Evolutionary conservation across 2,113 vertebrate genomes (phyloP), one percentile per base, ranked within the genome.

Genomic region (Tupaia tana): DNA sequence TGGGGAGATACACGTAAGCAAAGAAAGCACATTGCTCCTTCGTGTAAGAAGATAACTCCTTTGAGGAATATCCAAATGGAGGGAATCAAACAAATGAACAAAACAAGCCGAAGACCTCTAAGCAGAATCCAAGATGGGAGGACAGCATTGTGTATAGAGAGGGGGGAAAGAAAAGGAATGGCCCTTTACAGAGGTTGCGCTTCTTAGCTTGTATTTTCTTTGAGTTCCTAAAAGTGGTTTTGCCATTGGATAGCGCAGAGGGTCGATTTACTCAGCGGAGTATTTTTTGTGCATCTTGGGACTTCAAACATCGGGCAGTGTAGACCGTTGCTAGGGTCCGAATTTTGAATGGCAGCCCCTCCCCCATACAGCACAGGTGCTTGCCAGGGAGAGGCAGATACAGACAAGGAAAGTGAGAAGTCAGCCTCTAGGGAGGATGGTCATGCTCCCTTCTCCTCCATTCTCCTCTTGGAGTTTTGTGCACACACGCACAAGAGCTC

Each of bases 161-260:
- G 77, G 6, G 1, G 3, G 2, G 13, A 8, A 81, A 29, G 1
- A 20, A 58, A 59, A 59, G 14, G 27, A 3, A 9, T 13, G 6
- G 7, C 20, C 2, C 1, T 56, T 71, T 34, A 9, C 0, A 0
- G n/a, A 24, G 12, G 31, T 0, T 59, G 56, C 2, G 20, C 15
- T 6, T 52, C 12, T n/a, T 25, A 8, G 19, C 0, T 14, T 14
- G 24, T 1, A 14, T 25, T 59, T 66, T 29, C 29, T 11, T 7
- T 0, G 0, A 1, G 74, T 10, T 1, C 69, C 18, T n/a, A 29
- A 43, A 24, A 25, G 54, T n/a, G 61, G 12, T 67, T 15, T 59
- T 4, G 8, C 4, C 27, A 1, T 29, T 52, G 34, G 7, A 54
- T 11, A 27, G 66, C 66, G 24, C 13, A 13, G 13, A 43, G 0